These are phyloP conservation scores for Lemur catta DNA, from an alignment of 2,797 vertebrate genomes.

Conservation along the genomic window DNA sequence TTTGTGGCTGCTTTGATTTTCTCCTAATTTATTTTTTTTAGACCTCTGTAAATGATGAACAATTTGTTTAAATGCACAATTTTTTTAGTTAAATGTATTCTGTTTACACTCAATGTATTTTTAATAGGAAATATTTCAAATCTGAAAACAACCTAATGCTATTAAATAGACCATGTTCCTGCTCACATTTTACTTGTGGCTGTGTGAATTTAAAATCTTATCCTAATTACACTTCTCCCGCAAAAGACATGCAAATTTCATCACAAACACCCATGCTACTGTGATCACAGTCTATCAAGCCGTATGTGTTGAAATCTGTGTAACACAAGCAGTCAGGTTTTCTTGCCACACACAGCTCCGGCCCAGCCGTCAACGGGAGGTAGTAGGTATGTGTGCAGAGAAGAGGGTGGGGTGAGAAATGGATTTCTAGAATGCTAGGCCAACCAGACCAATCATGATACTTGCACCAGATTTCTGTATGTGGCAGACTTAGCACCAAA, in stretches of 20 bases:
- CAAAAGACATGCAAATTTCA: neutral
- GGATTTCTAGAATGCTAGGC: neutral
- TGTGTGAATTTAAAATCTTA: neutral
- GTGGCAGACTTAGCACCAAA: neutral
- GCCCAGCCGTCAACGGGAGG: neutral
- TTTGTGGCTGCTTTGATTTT: neutral
- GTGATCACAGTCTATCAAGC: neutral
- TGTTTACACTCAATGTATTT: neutral
- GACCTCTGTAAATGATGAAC: neutral
- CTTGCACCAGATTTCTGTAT: neutral
- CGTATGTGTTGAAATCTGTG: neutral
- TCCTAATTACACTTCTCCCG: neutral
- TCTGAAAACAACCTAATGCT: neutral
- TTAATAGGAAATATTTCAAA: neutral
- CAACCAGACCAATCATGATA: neutral
- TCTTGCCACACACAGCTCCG: neutral
- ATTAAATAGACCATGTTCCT: neutral
- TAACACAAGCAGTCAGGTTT: neutral
- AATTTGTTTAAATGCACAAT: neutral
- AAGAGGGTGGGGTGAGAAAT: neutral
- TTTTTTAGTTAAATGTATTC: neutral
- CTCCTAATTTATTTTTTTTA: neutral
- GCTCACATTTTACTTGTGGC: neutral
- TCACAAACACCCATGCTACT: neutral
- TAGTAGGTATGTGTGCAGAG: fast-evolving